Percentiles rank a stretch among this genome's conserved stretches.
These are phyloP conservation scores for Microctonus hyperodae DNA, from an alignment of 2,888 invertebrate species.

Conservation along the genomic window DNA sequence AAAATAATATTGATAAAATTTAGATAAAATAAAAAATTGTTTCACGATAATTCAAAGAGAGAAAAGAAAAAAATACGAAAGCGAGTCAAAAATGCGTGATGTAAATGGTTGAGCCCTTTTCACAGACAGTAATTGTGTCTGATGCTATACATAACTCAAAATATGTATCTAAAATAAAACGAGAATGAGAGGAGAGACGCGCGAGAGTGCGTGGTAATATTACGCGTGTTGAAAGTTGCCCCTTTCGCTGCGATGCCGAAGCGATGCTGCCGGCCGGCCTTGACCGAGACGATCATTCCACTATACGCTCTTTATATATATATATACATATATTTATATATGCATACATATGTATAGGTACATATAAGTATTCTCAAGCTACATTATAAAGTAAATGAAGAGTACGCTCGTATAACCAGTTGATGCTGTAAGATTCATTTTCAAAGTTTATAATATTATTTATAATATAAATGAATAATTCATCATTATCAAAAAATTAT, in stretches of 20 bases:
- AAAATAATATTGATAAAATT: no score
- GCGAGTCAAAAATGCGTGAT: no score
- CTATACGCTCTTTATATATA: neutral
- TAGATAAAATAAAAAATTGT: no score
- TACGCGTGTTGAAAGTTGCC: slow-evolving; percentile 6
- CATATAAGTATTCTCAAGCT: no score
- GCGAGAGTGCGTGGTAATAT: neutral
- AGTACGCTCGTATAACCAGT: neutral
- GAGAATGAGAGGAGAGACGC: neutral
- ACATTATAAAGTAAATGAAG: neutral
- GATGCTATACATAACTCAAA: no score
- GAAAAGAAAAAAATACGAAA: no score
- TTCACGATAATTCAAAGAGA: no score
- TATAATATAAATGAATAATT: neutral
- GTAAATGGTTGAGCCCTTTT: no score
- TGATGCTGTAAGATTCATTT: neutral
- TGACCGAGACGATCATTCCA: slow-evolving; percentile 13
- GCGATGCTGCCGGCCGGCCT: slow-evolving; percentile 7
- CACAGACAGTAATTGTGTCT: no score
- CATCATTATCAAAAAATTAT: no score
- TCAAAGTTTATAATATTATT: neutral
- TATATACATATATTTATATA: neutral
- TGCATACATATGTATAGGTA: no score
- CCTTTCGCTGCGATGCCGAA: neutral
- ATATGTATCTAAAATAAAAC: neutral